Evolutionary conservation across 1,140 invertebrate genomes (phyloP), one percentile per base, ranked within the genome.

Genomic region (Babylonia areolata): DNA sequence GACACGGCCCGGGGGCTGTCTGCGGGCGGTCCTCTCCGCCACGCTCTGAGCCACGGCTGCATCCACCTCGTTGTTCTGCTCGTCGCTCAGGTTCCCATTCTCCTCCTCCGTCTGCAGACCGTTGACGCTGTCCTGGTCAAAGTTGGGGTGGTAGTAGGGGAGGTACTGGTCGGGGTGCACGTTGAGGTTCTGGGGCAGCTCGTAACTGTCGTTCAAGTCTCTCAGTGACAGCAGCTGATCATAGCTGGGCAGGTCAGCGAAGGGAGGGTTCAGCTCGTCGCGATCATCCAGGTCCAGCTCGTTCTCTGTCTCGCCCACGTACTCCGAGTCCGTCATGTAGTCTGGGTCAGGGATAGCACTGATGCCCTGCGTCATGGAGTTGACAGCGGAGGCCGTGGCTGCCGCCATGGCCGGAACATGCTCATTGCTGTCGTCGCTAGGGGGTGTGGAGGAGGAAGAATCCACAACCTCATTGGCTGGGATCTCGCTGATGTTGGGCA

Each of bases 401-500:
- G 81, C 96, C 87, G 95, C 81, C n/a, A 35, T 39, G 20, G 81
- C 84, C 17, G 86, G 86, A 23, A 87, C 79, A 40, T 84, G 69
- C 80, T 87, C 88, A 54, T 98, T 97, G 91, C 97, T 97, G 93
- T 98, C 97, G 91, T 97, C 97, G 94, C 97, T 97, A 93, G 97
- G 97, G 92, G 97, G 96, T 94, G 97, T 97, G 77, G 97, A 97
- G 75, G 89, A 87, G 12, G 92, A 90, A 39, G 97, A 98, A 94
- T 98, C 97, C 51, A 97, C 97, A 84, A 98, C 96, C 95, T 98
- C 97, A 91, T 97, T 97, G 91, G 97, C 97, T 87, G 97, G 97
- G 89, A 98, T 97, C 95, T 98, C 97, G 85, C 97, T 97, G 93
- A 98, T 98, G 94, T 98, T 98, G 81, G 97, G 97, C 90, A 98